Conservation (phyloP, 1,140 invertebrate genomes). For the Mizuhopecten yessoensis region DNA sequence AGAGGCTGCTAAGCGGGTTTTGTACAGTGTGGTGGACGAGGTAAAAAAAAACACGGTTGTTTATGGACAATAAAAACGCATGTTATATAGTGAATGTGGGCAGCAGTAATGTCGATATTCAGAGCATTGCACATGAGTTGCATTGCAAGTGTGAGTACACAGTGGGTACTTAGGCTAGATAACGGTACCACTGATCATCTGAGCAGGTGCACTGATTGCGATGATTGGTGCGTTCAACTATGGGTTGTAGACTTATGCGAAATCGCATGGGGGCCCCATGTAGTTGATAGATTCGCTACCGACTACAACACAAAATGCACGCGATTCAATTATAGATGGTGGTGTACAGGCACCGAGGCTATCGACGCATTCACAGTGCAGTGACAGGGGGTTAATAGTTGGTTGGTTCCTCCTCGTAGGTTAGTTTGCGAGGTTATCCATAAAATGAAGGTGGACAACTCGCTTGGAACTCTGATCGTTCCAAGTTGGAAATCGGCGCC, state of each 20-base stretch:
- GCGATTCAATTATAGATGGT: constrained; percentile 42
- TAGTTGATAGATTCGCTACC: not conserved
- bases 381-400: no score
- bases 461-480: constrained; percentile 28
- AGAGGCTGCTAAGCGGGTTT: no score
- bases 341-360: constrained; percentile 46
- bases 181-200: not conserved
- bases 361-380: constrained; percentile 50
- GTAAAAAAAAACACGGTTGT: no score
- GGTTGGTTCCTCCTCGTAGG: constrained; percentile 46
- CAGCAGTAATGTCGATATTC: no score
- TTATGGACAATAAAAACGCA: no score
- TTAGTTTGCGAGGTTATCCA: no score
- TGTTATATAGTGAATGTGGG: no score
- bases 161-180: no score
- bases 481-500: constrained; percentile 44
- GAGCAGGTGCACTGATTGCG: not conserved
- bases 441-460: constrained; percentile 7
- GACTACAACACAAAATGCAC: not conserved
- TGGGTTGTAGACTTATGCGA: not conserved
- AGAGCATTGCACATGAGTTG: no score
- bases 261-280: not conserved
- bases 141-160: no score
- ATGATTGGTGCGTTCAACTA: not conserved
- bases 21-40: no score